phyloP scores from a whole-genome alignment of 1,140 invertebrate species.

The Diorhabda sublineata region DNA sequence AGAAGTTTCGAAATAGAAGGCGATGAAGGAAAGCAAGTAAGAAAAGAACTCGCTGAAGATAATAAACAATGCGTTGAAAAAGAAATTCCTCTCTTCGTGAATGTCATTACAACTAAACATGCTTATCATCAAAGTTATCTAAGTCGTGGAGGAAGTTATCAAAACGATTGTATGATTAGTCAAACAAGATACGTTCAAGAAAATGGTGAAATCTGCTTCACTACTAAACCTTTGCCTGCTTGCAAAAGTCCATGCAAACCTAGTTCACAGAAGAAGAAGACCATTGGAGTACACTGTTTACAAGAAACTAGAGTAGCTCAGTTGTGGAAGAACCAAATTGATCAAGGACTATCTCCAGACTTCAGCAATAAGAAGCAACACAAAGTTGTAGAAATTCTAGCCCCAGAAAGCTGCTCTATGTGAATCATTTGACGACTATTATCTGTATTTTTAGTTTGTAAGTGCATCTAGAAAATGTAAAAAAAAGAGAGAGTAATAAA shows the following conservation, averaged over 20 bases:
- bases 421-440: background rate
- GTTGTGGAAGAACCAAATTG: constrained; percentile 51
- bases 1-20: constrained; percentile 52
- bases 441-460: constrained; percentile 3
- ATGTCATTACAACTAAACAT: constrained; percentile 49
- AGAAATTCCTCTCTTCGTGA: constrained; percentile 39
- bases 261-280: constrained; percentile 37
- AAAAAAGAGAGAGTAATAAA: background rate
- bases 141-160: background rate
- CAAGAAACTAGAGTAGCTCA: constrained; percentile 45
- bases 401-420: constrained; percentile 18
- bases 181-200: constrained; percentile 44
- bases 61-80: constrained; percentile 47
- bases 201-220: constrained; percentile 54
- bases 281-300: constrained; percentile 52
- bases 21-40: constrained; percentile 10
- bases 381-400: constrained; percentile 25
- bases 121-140: constrained; percentile 9
- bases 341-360: constrained; percentile 55
- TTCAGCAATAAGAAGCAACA: constrained; percentile 40
- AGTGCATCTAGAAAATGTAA: constrained; percentile 1
- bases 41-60: constrained; percentile 39
- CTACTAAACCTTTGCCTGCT: constrained; percentile 47
- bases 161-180: background rate
- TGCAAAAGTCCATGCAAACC: constrained; percentile 46